These are phyloP conservation scores for Meriones unguiculatus DNA, from an alignment of 2,113 vertebrate genomes.

Conservation along the genomic window DNA sequence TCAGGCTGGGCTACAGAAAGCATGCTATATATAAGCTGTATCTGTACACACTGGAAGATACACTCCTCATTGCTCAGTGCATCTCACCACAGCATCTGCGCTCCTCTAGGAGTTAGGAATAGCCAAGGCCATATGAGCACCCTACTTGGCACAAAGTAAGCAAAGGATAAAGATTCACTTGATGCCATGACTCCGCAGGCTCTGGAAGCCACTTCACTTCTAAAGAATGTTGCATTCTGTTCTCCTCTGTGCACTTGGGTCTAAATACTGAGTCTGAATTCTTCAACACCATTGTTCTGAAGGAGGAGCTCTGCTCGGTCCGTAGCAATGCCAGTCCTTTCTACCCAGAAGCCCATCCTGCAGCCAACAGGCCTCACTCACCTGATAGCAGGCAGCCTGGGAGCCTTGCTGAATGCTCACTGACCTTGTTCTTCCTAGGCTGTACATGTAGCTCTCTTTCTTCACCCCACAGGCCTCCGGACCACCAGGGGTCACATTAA, in stretches of 20 bases:
- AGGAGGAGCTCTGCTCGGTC: neutral
- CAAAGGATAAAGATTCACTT: neutral
- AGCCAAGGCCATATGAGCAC: fast-evolving
- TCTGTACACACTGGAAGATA: neutral
- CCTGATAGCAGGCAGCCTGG: fast-evolving
- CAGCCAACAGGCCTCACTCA: fast-evolving
- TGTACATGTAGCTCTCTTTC: slow-evolving; percentile 43
- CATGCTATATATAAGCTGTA: neutral
- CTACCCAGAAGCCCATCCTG: neutral
- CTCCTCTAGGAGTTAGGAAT: fast-evolving
- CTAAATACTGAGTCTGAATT: neutral
- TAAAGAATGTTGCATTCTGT: neutral
- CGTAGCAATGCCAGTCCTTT: neutral
- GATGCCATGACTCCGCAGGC: neutral
- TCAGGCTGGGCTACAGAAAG: neutral
- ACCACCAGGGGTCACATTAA: neutral
- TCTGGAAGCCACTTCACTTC: neutral
- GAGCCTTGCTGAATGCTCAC: neutral
- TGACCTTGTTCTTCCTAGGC: slow-evolving; percentile 88
- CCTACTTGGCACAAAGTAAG: neutral
- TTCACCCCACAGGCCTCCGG: slow-evolving; percentile 62
- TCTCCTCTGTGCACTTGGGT: neutral
- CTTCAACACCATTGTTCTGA: too few species aligned
- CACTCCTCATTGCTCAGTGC: neutral
- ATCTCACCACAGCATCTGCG: neutral